Evolutionary conservation across 2,113 vertebrate species (phyloP).

Genomic region (Chrysochloris asiatica): DNA sequence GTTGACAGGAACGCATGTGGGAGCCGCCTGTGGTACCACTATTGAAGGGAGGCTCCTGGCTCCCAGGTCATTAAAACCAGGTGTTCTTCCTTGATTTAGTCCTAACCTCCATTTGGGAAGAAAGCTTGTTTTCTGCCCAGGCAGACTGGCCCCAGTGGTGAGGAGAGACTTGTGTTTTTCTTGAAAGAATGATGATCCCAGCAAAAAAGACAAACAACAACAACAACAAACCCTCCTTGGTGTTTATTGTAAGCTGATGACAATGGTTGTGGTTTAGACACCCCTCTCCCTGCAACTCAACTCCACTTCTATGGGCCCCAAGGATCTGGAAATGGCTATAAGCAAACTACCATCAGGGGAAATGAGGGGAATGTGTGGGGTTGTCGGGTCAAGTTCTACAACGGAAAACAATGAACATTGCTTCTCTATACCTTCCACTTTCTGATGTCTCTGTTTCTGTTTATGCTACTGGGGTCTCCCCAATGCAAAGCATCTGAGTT

Average conservation of each 20-base stretch:
- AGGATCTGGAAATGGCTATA: background rate
- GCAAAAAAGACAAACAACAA: background rate
- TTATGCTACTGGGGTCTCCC: background rate
- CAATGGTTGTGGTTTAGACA: background rate
- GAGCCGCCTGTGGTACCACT: background rate
- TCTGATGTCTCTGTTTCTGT: slow-evolving; percentile 48
- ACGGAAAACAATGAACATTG: background rate
- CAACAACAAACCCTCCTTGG: background rate
- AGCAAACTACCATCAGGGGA: background rate
- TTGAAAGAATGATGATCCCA: background rate
- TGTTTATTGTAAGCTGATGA: slow-evolving; percentile 4
- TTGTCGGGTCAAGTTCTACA: slow-evolving; percentile 20
- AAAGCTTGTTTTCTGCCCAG: background rate
- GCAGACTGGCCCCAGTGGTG: background rate
- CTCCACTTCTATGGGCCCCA: background rate
- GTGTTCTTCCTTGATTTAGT: slow-evolving; percentile 2
- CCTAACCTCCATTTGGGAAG: background rate
- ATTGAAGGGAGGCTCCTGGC: background rate
- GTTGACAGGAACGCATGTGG: slow-evolving; percentile 5
- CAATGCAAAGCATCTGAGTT: background rate
- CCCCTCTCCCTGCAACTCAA: too few species aligned
- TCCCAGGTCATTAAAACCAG: slow-evolving; percentile 9
- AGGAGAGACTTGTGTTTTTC: background rate
- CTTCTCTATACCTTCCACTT: background rate
- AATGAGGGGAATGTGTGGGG: background rate